A percentile compares a stretch with the other conserved stretches of the same genome.
phyloP scores from a whole-genome alignment of 2,797 vertebrate species.

The Pogoniulus pusillus region DNA sequence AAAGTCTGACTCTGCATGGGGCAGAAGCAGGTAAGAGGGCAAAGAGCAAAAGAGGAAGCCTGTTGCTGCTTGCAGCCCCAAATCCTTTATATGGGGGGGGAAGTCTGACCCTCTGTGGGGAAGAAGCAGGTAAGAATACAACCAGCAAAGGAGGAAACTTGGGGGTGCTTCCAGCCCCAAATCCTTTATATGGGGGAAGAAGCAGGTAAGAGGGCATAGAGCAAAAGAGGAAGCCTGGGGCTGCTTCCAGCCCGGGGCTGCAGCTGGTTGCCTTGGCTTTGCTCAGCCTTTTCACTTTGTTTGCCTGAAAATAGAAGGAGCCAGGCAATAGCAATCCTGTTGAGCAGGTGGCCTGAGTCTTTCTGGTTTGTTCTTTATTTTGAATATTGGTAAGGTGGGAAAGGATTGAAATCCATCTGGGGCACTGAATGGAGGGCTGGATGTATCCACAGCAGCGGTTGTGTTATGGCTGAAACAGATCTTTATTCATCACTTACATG shows the following conservation, averaged over 20 bases:
- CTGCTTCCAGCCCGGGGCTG: neutral
- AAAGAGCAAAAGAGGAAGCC: too few species aligned
- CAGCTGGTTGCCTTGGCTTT: neutral
- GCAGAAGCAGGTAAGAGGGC: too few species aligned
- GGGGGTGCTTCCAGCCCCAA: too few species aligned
- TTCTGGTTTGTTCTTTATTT: neutral
- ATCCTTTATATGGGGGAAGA: neutral
- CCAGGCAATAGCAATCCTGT: neutral
- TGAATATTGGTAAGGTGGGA: slow-evolving; percentile 1
- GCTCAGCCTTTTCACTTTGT: neutral
- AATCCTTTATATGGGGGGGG: too few species aligned
- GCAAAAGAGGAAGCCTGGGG: neutral
- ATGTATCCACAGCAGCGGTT: neutral
- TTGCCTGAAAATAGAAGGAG: neutral
- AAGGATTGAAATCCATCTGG: neutral
- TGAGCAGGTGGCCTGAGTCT: neutral
- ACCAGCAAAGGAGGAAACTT: too few species aligned
- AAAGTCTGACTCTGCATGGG: too few species aligned
- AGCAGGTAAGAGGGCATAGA: neutral
- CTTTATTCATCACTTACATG: neutral
- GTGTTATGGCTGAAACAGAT: neutral
- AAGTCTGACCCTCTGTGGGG: too few species aligned
- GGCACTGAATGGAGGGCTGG: neutral
- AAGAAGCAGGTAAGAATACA: too few species aligned
- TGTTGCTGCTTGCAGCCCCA: too few species aligned